These are phyloP conservation scores for Tetragonisca angustula DNA, from an alignment of 2,888 invertebrate genomes.

Conservation along the genomic window DNA sequence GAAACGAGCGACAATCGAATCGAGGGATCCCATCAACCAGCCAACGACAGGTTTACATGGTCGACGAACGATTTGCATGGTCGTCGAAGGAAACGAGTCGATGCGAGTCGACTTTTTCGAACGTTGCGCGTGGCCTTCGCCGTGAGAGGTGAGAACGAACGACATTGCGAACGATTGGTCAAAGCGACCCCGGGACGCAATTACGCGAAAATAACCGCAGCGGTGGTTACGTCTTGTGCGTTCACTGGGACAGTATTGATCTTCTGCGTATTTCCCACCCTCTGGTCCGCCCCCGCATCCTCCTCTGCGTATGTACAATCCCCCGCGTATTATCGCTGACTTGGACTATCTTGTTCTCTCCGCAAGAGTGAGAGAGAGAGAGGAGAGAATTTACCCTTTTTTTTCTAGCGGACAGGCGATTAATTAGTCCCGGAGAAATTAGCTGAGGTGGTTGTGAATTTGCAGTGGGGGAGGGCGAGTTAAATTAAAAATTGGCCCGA, in stretches of 20 bases:
- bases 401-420: background rate
- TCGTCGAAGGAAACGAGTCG: background rate
- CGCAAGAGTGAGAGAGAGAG: no score
- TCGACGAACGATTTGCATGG: background rate
- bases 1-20: background rate
- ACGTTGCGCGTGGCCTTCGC: background rate
- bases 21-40: background rate
- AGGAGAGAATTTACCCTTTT: background rate
- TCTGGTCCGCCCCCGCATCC: background rate
- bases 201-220: conserved; percentile 59
- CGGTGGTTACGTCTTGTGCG: conserved; percentile 59
- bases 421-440: conserved; percentile 36
- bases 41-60: background rate
- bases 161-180: conserved; percentile 26
- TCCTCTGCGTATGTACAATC: conserved; percentile 34
- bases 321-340: conserved; percentile 29
- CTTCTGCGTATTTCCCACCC: conserved; percentile 54
- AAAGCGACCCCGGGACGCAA: conserved; percentile 32
- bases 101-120: background rate
- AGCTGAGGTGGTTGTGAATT: background rate
- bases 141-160: background rate
- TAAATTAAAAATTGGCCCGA: conserved; percentile 9
- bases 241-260: conserved; percentile 58
- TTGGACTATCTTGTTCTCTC: background rate
- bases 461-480: no score